Base-by-base conservation (phyloP, 2,113 vertebrate species). In the Sigmodon hispidus region DNA sequence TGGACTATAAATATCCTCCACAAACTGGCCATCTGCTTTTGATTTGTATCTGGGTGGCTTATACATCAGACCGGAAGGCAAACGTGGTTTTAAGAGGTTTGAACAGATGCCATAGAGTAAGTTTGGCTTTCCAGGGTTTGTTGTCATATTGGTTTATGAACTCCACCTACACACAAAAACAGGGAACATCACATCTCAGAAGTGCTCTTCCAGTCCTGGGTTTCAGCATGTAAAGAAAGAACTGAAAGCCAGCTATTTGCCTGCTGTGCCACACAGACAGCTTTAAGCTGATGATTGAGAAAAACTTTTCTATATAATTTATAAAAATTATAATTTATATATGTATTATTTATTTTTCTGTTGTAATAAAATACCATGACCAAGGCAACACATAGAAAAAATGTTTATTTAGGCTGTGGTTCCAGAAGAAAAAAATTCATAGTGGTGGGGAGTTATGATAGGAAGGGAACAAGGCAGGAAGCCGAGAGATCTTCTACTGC, bases 11-110 rank as follows among this genome's bases (percentile, higher is more conserved):
- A 97, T 95, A 94, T 36, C 83, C 89, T 86, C 40, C 69, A 48
- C 43, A 7, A 94, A 76, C 87, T 34, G 40, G 85, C 11, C 97
- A 97, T 98, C 91, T 97, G 96, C 79, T 98, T 94, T 89, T 91
- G 86, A 96, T 97, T 97, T 98, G 93, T 92, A 90, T 77, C 48
- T 92, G 94, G 93, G 87, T 88, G 92, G 95, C 75, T 97, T 96
- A 91, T 81, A 93, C 85, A 96, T 87, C 91, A 97, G 94, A 93
- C 95, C 75, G 89, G 94, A 97, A 97, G 95, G 90, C 91, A 93
- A 40, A 77, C 75, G 67, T 94, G 67, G 75, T 87, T 94, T 95
- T 61, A 67, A 70, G 94, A 94, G 75, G 94, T 94, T 95, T 97
- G 96, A 96, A 87, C 16, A 76, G 90, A 96, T 80, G 90, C 94